Evolutionary conservation across 2,888 invertebrate genomes (phyloP).

Genomic region (Autographa gamma): DNA sequence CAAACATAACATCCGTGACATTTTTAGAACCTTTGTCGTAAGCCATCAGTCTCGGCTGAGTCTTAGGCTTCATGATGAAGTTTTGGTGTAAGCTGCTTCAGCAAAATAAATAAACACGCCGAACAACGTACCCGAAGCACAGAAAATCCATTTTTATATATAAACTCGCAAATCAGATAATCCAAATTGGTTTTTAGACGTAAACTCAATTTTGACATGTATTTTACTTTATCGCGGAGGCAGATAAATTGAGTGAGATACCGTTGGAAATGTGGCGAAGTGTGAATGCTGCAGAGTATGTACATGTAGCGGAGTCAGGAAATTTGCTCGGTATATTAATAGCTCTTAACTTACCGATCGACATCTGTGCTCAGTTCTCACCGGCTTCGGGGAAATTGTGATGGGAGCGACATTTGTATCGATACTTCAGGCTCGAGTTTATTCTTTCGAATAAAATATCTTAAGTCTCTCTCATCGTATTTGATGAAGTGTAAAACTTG

Average conservation of each 20-base stretch:
- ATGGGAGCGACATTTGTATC: slow-evolving; percentile 18
- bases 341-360: slow-evolving; percentile 39
- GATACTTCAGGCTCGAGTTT: neutral
- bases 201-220: slow-evolving; percentile 87
- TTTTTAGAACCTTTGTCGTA: slow-evolving; percentile 24
- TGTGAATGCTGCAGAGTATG: slow-evolving; percentile 64
- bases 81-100: slow-evolving; percentile 34
- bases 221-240: slow-evolving; percentile 82
- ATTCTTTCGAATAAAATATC: neutral
- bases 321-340: slow-evolving; percentile 54
- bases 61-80: slow-evolving; percentile 4
- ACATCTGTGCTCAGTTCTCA: slow-evolving; percentile 25
- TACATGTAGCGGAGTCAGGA: slow-evolving; percentile 53
- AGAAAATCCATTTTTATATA: slow-evolving; percentile 74
- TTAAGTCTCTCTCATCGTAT: no score
- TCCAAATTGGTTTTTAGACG: slow-evolving; percentile 87
- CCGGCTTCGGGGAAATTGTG: slow-evolving; percentile 28
- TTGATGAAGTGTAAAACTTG: no score
- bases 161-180: slow-evolving; percentile 86
- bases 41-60: slow-evolving; percentile 5
- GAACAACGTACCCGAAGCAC: slow-evolving; percentile 56
- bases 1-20: slow-evolving; percentile 1
- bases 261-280: slow-evolving; percentile 67
- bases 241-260: slow-evolving; percentile 86
- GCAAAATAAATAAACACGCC: slow-evolving; percentile 61